A percentile compares a stretch with the other conserved stretches of the same genome.
These are phyloP conservation scores for Cynaeus angustus DNA, from an alignment of 2,888 invertebrate species.

Conservation along the genomic window DNA sequence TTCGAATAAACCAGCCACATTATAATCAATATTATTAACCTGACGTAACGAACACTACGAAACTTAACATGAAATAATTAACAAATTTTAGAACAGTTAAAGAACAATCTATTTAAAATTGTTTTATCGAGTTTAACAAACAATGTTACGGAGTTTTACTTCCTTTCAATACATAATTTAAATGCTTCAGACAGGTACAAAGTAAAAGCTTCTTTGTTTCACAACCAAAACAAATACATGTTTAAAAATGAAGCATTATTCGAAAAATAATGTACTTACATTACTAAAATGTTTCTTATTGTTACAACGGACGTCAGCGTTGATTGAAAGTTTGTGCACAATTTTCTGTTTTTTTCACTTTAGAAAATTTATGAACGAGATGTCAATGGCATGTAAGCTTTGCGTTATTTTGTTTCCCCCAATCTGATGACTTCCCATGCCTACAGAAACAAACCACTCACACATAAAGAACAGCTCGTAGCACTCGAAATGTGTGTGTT, in stretches of 20 bases:
- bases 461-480: slow-evolving; percentile 48
- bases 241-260: no score
- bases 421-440: slow-evolving; percentile 49
- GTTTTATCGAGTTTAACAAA: no score
- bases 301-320: neutral
- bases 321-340: neutral
- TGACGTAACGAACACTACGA: neutral
- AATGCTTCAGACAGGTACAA: no score
- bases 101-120: neutral
- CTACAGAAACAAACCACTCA: slow-evolving; percentile 45
- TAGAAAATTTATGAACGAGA: slow-evolving; percentile 31
- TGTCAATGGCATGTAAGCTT: slow-evolving; percentile 47
- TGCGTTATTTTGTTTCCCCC: slow-evolving; percentile 49
- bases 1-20: slow-evolving; percentile 4
- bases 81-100: neutral
- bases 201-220: no score
- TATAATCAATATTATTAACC: slow-evolving; percentile 7
- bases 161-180: no score
- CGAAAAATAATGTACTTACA: no score
- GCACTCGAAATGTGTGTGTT: slow-evolving; percentile 49
- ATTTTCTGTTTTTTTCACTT: slow-evolving; percentile 14
- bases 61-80: neutral
- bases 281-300: neutral
- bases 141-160: no score
- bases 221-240: no score